phyloP scores from a whole-genome alignment of 2,797 vertebrate species.

The Acipenser transmontanus region DNA sequence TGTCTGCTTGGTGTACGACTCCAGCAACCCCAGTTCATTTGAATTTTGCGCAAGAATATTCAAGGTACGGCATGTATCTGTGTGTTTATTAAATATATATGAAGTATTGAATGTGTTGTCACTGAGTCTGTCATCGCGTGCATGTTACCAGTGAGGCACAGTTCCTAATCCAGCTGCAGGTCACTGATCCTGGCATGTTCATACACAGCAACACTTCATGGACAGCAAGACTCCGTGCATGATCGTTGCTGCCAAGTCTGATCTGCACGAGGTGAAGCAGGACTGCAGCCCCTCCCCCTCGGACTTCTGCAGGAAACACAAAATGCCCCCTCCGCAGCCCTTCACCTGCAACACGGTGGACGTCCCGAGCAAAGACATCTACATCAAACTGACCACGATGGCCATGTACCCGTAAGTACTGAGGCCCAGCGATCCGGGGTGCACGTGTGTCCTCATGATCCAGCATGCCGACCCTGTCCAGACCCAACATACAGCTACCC shows the following conservation, averaged over 20 bases:
- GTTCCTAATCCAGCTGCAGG: too few relatives aligned
- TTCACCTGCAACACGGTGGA: constrained; percentile 85
- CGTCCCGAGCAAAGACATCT: constrained; percentile 82
- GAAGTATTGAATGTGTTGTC: background rate
- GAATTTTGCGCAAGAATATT: constrained; percentile 91
- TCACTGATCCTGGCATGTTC: background rate
- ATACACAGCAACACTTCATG: constrained; percentile 85
- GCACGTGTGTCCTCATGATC: too few relatives aligned
- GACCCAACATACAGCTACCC: background rate
- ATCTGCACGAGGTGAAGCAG: constrained; percentile 89
- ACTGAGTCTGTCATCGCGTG: background rate
- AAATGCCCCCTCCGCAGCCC: constrained; percentile 93
- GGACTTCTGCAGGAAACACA: constrained; percentile 95
- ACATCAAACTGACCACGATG: constrained; percentile 94
- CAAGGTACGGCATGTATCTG: constrained; percentile 64
- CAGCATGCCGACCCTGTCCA: background rate
- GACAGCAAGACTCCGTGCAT: constrained; percentile 93
- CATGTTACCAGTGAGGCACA: background rate
- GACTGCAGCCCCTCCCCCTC: constrained; percentile 77
- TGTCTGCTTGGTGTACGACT: constrained; percentile 88
- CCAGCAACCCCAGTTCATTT: constrained; percentile 85
- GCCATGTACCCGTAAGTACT: constrained; percentile 98
- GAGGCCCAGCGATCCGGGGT: background rate
- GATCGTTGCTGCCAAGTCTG: constrained; percentile 85
- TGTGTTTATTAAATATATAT: background rate